Evolutionary conservation across 2,888 invertebrate species (phyloP).

Genomic region (Pachydiplax longipennis): DNA sequence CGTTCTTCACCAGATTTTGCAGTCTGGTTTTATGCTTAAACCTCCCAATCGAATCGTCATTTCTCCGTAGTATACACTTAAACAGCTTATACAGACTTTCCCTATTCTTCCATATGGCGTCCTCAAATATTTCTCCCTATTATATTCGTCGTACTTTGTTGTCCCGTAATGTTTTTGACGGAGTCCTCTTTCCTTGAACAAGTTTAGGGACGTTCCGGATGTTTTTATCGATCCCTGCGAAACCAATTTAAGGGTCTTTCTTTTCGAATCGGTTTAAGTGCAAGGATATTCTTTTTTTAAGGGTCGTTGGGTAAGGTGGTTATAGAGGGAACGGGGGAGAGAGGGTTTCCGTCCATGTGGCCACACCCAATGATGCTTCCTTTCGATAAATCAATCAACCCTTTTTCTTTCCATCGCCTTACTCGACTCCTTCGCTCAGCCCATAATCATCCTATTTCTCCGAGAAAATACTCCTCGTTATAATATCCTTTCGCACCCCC

Average conservation of each 20-base stretch:
- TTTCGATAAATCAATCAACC: constrained; percentile 38
- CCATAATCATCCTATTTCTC: neutral
- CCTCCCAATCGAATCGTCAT: too few relatives aligned
- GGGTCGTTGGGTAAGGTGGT: neutral
- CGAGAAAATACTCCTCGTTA: neutral
- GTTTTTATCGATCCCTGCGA: constrained; percentile 33
- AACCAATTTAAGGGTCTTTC: constrained; percentile 43
- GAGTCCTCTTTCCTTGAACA: neutral
- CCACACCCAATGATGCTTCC: constrained; percentile 40
- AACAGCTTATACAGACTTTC: too few relatives aligned
- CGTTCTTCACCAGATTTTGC: too few relatives aligned
- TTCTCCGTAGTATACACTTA: too few relatives aligned
- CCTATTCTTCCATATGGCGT: too few relatives aligned
- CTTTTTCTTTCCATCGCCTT: neutral
- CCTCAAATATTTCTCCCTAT: too few relatives aligned
- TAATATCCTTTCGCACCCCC: neutral
- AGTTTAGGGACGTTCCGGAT: constrained; percentile 19
- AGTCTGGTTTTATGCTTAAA: too few relatives aligned
- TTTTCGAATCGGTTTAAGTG: constrained; percentile 42
- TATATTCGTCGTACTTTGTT: neutral
- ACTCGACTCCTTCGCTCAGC: neutral
- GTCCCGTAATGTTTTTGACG: neutral
- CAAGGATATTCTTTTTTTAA: constrained; percentile 8
- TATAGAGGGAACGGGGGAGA: neutral
- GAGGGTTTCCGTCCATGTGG: neutral